Base-by-base conservation (phyloP, 1,140 invertebrate species). In the Phortica variegata region DNA sequence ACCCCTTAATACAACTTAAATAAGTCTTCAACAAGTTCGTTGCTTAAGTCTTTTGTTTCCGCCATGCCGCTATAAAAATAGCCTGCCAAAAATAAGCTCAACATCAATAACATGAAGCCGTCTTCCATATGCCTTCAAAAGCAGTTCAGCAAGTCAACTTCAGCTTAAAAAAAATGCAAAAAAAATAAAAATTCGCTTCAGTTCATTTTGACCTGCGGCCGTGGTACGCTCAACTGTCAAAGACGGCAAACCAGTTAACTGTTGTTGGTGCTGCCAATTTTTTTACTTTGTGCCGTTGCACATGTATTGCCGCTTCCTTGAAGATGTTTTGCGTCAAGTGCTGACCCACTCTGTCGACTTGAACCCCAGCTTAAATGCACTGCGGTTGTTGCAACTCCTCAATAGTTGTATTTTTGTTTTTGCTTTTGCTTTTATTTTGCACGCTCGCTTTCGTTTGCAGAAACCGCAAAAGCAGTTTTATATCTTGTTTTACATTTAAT, bases 271-370 rank as follows among this genome's bases (percentile, higher is more conserved):
- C 4, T 34, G 12, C 10, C 33, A n/a, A 15, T 34, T 15, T 5
- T 15, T 34, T 7, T 15, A n/a, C 7, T 15, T 34, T 7, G 12
- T 34, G 33, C 33, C 4, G 33, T 34, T 59, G 62, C 63, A 68
- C 46, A 42, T 40, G 41, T 52, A 45, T 36, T 37, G 37, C 23
- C 50, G 61, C 63, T 68, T 68, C 63, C 60, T 68, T 54, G 54
- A 68, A 60, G 60, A 68, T 57, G 62, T 34, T 49, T 54, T 53
- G 58, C 43, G 44, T 58, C 59, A 51, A 60, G 60, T 45, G 42
- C 46, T 65, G 63, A 68, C 63, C 63, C 63, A 68, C 54, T 68
- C 60, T 54, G 68, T 68, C 68, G 68, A 68, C 63, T 68, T 68
- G 63, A 68, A 68, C 63, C 68, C 63, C 51, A 66, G 68, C 59